Conservation (phyloP, 2,888 invertebrate genomes). For the Prionchulus punctatus region DNA sequence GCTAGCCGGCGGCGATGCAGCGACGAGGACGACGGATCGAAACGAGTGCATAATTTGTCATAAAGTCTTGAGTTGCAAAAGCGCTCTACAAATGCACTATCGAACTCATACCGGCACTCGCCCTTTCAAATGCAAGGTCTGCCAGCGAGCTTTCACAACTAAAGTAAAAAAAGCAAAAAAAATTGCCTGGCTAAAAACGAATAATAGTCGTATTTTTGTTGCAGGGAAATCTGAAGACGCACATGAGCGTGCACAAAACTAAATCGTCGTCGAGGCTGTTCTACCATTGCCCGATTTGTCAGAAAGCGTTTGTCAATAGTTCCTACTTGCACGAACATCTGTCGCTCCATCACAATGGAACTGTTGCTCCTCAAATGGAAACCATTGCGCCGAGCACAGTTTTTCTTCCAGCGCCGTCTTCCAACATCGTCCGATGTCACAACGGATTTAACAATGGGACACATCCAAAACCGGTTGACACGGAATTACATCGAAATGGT, state of each 20-base stretch:
- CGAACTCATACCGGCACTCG: constrained; percentile 53
- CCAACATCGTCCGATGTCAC: too few species aligned
- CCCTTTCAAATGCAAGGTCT: constrained; percentile 95
- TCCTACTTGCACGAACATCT: constrained; percentile 86
- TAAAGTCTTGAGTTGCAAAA: constrained; percentile 84
- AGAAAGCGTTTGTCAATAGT: constrained; percentile 84
- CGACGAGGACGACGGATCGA: constrained; percentile 60
- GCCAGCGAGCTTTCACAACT: constrained; percentile 44
- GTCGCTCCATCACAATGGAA: too few species aligned
- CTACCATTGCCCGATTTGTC: constrained; percentile 46
- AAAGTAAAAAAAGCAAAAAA: constrained; percentile 1
- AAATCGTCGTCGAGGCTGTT: constrained; percentile 43
- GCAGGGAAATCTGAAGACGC: constrained; percentile 97
- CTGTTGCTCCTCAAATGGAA: too few species aligned
- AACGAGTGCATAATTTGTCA: constrained; percentile 97
- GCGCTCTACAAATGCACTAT: constrained; percentile 42
- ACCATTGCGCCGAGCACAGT: too few species aligned
- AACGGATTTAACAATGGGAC: too few species aligned
- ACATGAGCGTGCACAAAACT: constrained; percentile 95
- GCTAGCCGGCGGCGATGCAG: constrained; percentile 90
- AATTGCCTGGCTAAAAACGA: too few species aligned
- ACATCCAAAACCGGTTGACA: too few species aligned
- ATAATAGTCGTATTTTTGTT: too few species aligned
- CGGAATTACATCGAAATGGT: too few species aligned
- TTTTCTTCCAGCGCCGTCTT: too few species aligned